Evolutionary conservation across 2,888 invertebrate genomes (phyloP), one percentile per base, ranked within the genome.

Genomic region (Omphaloscelis lunosa): DNA sequence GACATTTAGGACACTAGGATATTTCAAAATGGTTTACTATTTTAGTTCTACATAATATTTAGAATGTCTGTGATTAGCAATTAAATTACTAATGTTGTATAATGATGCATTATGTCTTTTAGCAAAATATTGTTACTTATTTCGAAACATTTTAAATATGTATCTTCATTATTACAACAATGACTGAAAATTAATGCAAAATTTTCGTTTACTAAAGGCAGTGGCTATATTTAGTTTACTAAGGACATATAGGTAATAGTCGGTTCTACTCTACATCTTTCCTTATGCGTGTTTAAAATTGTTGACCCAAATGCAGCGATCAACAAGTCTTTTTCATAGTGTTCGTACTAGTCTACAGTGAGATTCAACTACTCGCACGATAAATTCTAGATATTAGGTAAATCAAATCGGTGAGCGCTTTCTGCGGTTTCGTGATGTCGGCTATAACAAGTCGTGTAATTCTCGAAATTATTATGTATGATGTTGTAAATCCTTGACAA

Each of bases 1-100:
- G 83, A 89, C 85, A 89, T 86, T 82, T 79, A 88, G 83, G 83
- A 83, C 70, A 79, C 85, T 87, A 88, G 78, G 80, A 79, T 80
- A 85, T 83, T 86, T 82, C 66, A 85, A 85, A 82, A 88, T 77
- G 85, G 70, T 76, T 83, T 74, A 72, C 77, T 88, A 86, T 75
- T 82, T 77, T 80, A 79, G 66, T 82, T 79, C 88, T 88, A 86
- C 70, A 88, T 79, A 74, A 84, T 79, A 74, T 63, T 84, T 84
- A 88, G 77, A 74, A 80, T 79, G 78, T 76, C 27, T 72, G 63
- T 88, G 59, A 75, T 82, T 84, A 86, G 82, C 85, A 86, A 86
- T 84, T 87, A 70, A 70, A 88, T 86, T 86, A 87, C 80, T 86
- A 86, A 87, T 73, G 62, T 74, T 75, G 41, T 56, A 15, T 56